Evolutionary conservation across 2,113 vertebrate genomes (phyloP).

Genomic region (Passer montanus): DNA sequence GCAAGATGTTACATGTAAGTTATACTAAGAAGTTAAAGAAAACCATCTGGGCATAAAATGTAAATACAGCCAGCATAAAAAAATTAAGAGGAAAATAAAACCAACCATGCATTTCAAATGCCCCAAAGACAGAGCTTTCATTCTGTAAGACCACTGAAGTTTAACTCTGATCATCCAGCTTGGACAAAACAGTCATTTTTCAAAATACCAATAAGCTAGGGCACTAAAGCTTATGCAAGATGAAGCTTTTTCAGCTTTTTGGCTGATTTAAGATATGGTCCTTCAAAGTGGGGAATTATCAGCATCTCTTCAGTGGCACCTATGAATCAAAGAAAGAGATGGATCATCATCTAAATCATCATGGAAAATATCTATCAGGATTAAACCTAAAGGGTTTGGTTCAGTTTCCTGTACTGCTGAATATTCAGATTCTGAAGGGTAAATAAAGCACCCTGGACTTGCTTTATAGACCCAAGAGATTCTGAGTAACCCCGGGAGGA

Average conservation of each 20-base stretch:
- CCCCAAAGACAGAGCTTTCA: background rate
- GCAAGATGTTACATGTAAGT: slow-evolving; percentile 32
- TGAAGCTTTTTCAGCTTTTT: background rate
- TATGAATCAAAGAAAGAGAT: background rate
- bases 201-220: background rate
- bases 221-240: background rate
- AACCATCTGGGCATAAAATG: slow-evolving; percentile 58
- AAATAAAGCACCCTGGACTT: background rate
- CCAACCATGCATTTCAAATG: background rate
- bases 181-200: background rate
- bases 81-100: slow-evolving; percentile 43
- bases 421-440: background rate
- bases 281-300: background rate
- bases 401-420: background rate
- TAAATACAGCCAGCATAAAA: slow-evolving; percentile 32
- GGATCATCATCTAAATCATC: background rate
- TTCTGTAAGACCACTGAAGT: background rate
- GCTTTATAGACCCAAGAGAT: background rate
- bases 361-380: background rate
- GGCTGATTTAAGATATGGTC: background rate
- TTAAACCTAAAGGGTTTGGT: background rate
- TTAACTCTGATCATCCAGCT: background rate
- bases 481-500: background rate
- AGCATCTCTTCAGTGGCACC: background rate
- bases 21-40: slow-evolving; percentile 48